Conservation (phyloP, 2,113 vertebrate species). For the Mesitornis unicolor region DNA sequence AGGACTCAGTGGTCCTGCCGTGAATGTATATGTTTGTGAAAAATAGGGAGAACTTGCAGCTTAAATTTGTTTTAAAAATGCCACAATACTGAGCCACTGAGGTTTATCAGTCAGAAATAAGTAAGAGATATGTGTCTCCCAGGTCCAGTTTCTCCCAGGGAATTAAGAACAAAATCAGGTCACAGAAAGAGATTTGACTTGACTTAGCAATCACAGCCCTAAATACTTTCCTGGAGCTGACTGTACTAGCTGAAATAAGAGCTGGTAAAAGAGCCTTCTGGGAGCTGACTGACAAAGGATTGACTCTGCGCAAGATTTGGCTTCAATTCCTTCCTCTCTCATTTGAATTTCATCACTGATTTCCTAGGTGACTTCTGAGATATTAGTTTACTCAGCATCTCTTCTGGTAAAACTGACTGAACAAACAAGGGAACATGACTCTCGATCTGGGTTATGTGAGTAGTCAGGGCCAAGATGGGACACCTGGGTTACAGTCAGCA, state of each 20-base stretch:
- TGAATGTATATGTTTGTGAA: not conserved
- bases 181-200: not conserved
- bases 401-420: not conserved
- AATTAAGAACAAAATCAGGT: not conserved
- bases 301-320: not conserved
- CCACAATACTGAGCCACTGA: not conserved
- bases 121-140: not conserved
- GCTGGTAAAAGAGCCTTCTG: not conserved
- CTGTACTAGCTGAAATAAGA: not conserved
- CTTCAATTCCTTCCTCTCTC: not conserved
- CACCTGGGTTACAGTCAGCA: not conserved
- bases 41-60: not conserved
- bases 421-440: accelerated
- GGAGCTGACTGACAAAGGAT: not conserved
- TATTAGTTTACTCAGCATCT: not conserved
- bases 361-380: not conserved
- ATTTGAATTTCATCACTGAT: not conserved
- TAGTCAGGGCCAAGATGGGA: not conserved
- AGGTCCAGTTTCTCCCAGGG: not conserved
- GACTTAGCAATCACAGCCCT: not conserved
- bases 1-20: not conserved
- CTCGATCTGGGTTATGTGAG: not conserved
- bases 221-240: not conserved
- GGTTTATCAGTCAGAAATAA: not conserved
- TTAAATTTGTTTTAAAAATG: not conserved